phyloP scores from a whole-genome alignment of 53 echinoderm and acorn worm genomes.

The Patiria pectinifera region DNA sequence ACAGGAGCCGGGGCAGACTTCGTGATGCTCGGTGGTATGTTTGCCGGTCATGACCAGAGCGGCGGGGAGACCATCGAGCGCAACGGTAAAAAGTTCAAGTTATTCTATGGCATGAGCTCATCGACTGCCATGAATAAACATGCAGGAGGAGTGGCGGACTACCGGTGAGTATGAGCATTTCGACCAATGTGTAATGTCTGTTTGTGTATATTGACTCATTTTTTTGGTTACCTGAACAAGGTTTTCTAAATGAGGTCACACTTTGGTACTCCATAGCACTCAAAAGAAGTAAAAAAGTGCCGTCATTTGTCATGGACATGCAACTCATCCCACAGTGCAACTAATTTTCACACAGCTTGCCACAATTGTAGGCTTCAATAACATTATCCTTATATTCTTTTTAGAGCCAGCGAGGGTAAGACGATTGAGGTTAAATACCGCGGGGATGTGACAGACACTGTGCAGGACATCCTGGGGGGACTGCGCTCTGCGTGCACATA shows the following conservation, averaged over 20 bases:
- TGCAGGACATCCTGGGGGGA: constrained; percentile 92
- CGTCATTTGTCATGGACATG: too few species aligned
- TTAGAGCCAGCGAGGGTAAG: constrained; percentile 95
- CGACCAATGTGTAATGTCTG: too few species aligned
- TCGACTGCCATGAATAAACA: constrained; percentile 97
- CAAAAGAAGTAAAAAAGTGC: too few species aligned
- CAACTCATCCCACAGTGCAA: too few species aligned
- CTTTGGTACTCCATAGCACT: too few species aligned
- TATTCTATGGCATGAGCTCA: constrained; percentile 99
- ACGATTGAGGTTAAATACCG: constrained; percentile 93
- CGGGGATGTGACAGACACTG: constrained; percentile 83
- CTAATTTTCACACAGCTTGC: too few species aligned
- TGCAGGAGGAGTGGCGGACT: constrained; percentile 93
- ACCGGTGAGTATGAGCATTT: too few species aligned
- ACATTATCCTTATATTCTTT: not conserved
- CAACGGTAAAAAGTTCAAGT: constrained; percentile 89
- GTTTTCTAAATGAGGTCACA: too few species aligned
- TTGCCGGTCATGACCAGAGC: constrained; percentile 95
- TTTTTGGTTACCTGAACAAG: too few species aligned
- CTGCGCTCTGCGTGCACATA: constrained; percentile 94
- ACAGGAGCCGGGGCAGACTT: constrained; percentile 97
- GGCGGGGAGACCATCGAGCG: constrained; percentile 90
- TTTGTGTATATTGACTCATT: too few species aligned
- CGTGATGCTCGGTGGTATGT: constrained; percentile 99
- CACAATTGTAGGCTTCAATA: too few species aligned